Evolutionary conservation across 2,888 invertebrate genomes (phyloP).

Genomic region (Strigamia maritima): DNA sequence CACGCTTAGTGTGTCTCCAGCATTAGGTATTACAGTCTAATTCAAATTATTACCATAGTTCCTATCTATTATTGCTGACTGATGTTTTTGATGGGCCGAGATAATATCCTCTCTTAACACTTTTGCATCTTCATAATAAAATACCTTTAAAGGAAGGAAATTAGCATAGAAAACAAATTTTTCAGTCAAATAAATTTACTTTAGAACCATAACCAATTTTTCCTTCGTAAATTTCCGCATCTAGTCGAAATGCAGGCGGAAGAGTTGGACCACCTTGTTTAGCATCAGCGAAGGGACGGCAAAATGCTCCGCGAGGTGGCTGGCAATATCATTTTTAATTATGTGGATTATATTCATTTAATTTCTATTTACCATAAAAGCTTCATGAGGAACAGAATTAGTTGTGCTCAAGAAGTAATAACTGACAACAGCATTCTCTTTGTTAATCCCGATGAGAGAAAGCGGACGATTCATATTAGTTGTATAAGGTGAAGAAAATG

Average conservation of each 20-base stretch:
- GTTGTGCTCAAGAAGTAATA: neutral
- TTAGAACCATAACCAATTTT: neutral
- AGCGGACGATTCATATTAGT: neutral
- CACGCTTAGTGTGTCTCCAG: no score
- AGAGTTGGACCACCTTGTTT: neutral
- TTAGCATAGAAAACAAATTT: neutral
- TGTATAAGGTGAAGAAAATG: neutral
- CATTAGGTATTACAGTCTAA: no score
- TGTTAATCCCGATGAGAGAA: neutral
- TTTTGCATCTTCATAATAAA: neutral
- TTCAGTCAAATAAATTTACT: neutral
- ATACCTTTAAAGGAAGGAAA: neutral
- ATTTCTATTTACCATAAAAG: neutral
- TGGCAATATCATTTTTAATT: neutral
- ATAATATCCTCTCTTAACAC: neutral
- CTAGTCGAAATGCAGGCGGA: neutral
- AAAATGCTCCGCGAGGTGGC: neutral
- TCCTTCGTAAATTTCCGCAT: neutral
- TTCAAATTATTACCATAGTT: neutral
- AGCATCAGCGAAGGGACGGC: neutral
- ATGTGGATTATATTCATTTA: neutral
- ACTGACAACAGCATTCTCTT: neutral
- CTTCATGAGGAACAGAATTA: neutral
- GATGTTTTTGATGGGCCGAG: neutral
- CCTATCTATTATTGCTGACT: neutral